Evolutionary conservation across 1,140 invertebrate species (phyloP), one percentile per base, ranked within the genome.

Genomic region (Euura saliciscinereae): DNA sequence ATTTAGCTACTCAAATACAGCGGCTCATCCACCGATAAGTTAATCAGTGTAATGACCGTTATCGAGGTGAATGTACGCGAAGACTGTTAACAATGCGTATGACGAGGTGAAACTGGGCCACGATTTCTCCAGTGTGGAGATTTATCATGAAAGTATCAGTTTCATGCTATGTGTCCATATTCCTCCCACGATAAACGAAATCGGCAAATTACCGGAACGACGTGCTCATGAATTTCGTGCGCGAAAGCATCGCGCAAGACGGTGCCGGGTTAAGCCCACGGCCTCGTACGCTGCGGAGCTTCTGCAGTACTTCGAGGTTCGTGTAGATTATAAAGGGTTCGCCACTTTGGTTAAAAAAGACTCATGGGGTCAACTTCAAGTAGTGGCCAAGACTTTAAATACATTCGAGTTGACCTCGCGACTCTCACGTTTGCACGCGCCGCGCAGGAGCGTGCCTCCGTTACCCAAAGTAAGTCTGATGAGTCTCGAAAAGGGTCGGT

Each of bases 371-470:
- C 6, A n/a, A 6, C 8, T n/a, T n/a, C 10, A 59, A 59, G 51
- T 59, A 59, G 13, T 8, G 8, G 51, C 8, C 51, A 8, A 59
- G 51, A 11, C 51, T 59, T 59, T 59, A 59, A 59, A 59, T 11
- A 59, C 51, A 3, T 59, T 11, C 51, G 51, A 59, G 51, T 6
- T 59, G 51, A 59, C 51, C 51, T 59, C 51, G 51, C 51, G 51
- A 59, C 51, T 59, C 51, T 59, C 51, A 59, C 51, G 51, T 59
- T 59, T 59, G 51, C 51, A 59, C 51, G 51, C 51, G 51, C 8
- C 13, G 51, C 51, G 13, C 51, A 4, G 51, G 13, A 59, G 51
- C 51, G 51, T 59, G 51, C 51, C 51, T 59, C 51, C 51, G 51
- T 6, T 59, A 59, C 51, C 51, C 51, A 59, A 59, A 59, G 51